Percentiles rank a stretch among this genome's conserved stretches.
These are phyloP conservation scores for Harlomillsia oculata DNA, from an alignment of 1,140 invertebrate genomes.

Conservation along the genomic window DNA sequence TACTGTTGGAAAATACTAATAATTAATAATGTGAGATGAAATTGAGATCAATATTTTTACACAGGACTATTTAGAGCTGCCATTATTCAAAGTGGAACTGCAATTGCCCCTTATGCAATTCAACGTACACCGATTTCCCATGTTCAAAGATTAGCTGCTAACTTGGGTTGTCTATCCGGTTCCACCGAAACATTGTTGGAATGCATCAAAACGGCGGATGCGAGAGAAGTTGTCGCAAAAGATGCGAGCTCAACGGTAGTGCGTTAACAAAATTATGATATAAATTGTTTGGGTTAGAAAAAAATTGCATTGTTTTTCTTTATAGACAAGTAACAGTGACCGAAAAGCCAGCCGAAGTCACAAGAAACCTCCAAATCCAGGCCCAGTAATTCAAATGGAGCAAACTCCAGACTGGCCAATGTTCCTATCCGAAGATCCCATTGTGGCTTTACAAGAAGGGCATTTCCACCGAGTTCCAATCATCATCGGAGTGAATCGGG, in stretches of 20 bases:
- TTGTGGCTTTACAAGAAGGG: slow-evolving; percentile 8
- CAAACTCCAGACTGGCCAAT: slow-evolving; percentile 11
- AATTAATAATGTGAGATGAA: background rate
- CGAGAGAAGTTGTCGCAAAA: slow-evolving; percentile 23
- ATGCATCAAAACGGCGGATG: slow-evolving; percentile 26
- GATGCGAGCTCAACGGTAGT: slow-evolving; percentile 19
- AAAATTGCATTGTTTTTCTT: background rate
- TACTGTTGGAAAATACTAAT: too few species aligned
- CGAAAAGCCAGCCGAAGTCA: slow-evolving; percentile 23
- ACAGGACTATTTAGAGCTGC: slow-evolving; percentile 26
- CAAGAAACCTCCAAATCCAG: slow-evolving; percentile 31
- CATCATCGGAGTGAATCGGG: slow-evolving; percentile 26
- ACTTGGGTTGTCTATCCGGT: slow-evolving; percentile 22
- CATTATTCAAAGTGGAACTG: slow-evolving; percentile 27
- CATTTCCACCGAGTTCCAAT: slow-evolving; percentile 24
- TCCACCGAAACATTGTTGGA: slow-evolving; percentile 18
- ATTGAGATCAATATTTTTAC: background rate
- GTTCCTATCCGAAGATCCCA: slow-evolving; percentile 21
- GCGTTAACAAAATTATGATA: background rate
- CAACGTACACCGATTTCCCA: slow-evolving; percentile 19
- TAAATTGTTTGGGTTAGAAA: background rate
- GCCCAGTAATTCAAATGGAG: slow-evolving; percentile 25
- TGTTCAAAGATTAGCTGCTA: slow-evolving; percentile 22
- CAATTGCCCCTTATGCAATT: slow-evolving; percentile 28
- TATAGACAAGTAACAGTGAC: slow-evolving; percentile 8